Evolutionary conservation across 2,113 vertebrate species (phyloP).

Genomic region (Falco punctatus): DNA sequence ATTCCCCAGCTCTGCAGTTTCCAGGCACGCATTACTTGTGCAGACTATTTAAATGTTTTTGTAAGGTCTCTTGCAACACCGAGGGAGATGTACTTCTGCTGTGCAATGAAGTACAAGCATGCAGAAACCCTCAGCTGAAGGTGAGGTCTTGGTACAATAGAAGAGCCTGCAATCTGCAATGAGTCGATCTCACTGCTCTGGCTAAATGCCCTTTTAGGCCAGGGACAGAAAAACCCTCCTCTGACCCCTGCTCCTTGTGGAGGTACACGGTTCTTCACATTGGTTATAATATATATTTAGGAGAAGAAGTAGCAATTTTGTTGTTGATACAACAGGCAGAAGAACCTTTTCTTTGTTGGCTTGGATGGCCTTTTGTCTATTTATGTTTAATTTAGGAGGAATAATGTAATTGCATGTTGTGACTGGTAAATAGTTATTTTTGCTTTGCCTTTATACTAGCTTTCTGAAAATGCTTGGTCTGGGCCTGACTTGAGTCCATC

Average conservation of each 20-base stretch:
- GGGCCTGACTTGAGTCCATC: background rate
- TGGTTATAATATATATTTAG: background rate
- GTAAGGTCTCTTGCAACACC: background rate
- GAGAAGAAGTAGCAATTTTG: background rate
- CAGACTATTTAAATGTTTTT: background rate
- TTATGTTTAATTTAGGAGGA: background rate
- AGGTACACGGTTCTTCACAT: background rate
- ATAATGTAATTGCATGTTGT: background rate
- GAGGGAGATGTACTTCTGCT: background rate
- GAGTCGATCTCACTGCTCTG: background rate
- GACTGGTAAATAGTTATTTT: background rate
- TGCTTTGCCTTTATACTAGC: background rate
- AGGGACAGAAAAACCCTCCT: background rate
- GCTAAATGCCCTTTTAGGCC: background rate
- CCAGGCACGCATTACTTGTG: background rate
- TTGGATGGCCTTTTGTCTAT: background rate
- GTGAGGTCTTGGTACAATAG: background rate
- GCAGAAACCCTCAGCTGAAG: background rate
- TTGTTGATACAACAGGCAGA: background rate
- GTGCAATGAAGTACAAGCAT: background rate
- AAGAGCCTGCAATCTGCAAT: background rate
- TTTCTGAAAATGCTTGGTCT: background rate
- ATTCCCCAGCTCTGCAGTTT: background rate
- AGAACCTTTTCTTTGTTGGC: background rate
- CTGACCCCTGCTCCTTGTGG: accelerated